These are phyloP conservation scores for Nylanderia fulva DNA, from an alignment of 1,140 invertebrate species.

Conservation along the genomic window DNA sequence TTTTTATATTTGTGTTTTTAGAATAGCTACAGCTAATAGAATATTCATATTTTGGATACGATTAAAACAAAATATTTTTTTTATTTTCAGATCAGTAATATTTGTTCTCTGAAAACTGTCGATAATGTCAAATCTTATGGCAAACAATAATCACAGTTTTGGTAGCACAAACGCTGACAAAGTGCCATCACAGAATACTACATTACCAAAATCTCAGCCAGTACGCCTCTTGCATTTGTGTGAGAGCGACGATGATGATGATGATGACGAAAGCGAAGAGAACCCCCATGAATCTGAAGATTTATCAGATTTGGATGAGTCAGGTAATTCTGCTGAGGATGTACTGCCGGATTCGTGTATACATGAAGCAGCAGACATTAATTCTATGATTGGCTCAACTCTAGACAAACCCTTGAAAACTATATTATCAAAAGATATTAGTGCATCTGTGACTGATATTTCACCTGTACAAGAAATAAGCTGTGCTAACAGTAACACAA, in stretches of 20 bases:
- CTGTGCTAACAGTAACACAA: not conserved
- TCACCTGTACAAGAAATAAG: not conserved
- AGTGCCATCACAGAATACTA: constrained; percentile 54
- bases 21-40: not conserved
- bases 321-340: constrained; percentile 32
- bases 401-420: not conserved
- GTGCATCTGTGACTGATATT: not conserved
- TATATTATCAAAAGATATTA: not conserved
- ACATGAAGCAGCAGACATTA: not conserved
- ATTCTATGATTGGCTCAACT: not conserved
- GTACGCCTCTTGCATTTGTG: constrained; percentile 72
- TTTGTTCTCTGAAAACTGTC: not conserved
- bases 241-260: constrained; percentile 76
- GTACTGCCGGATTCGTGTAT: not conserved
- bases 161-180: constrained; percentile 55
- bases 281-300: constrained; percentile 63
- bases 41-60: not conserved
- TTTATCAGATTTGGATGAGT: constrained; percentile 70
- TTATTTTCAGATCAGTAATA: not conserved
- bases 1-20: not conserved
- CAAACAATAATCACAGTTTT: constrained; percentile 58
- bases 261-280: constrained; percentile 76
- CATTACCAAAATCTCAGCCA: constrained; percentile 76
- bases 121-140: constrained; percentile 71
- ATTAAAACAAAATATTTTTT: not conserved